Evolutionary conservation across 2,888 invertebrate genomes (phyloP).

Genomic region (Drosophila prostipennis): DNA sequence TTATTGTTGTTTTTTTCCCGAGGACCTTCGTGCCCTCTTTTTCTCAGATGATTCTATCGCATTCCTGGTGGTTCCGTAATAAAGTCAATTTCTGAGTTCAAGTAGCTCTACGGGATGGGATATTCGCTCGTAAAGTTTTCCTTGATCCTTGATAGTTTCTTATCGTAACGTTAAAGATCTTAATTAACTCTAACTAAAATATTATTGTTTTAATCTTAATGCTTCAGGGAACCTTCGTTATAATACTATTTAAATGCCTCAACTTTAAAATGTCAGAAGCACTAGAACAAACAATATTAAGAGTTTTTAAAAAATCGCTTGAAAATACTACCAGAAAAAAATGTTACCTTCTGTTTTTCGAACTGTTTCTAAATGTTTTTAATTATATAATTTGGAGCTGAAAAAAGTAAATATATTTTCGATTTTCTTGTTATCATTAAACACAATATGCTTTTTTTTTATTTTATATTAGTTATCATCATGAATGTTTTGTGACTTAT

Average conservation of each 20-base stretch:
- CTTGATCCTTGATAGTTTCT: neutral
- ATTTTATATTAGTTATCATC: neutral
- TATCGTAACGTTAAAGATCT: neutral
- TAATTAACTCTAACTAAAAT: neutral
- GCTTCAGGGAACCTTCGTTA: no score
- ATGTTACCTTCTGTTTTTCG: no score
- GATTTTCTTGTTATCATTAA: no score
- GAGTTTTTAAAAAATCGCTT: no score
- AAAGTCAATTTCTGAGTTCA: slow-evolving; percentile 25
- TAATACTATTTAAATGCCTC: no score
- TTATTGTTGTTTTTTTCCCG: slow-evolving; percentile 43
- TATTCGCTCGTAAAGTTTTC: neutral
- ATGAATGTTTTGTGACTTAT: neutral
- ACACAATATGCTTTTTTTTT: no score
- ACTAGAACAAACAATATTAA: no score
- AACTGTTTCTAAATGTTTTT: no score
- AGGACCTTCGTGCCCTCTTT: slow-evolving; percentile 18
- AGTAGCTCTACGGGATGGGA: slow-evolving; percentile 9
- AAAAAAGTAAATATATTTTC: no score
- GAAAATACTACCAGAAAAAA: no score
- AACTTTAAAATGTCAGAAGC: no score
- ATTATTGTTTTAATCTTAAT: neutral
- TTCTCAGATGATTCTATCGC: slow-evolving; percentile 23
- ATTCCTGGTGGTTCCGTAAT: slow-evolving; percentile 23
- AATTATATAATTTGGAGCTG: no score